Conservation (phyloP, 2,797 vertebrate genomes). For the Epinephelus malabaricus region DNA sequence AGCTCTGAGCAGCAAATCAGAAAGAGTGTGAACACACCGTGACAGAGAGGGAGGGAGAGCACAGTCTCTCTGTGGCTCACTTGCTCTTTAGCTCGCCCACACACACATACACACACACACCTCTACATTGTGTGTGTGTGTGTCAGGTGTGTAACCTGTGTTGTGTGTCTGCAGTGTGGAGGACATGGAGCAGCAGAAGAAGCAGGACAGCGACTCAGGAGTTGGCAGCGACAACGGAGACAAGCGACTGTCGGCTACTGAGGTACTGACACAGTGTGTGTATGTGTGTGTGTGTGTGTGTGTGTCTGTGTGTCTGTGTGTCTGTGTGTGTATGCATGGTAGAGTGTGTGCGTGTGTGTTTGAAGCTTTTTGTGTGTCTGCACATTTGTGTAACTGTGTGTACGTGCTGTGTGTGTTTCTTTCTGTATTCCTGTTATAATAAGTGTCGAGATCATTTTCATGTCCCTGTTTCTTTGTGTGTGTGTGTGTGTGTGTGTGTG, state of each 20-base stretch:
- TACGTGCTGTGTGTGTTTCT: neutral
- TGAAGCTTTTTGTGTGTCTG: too few species aligned
- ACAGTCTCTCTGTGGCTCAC: slow-evolving; percentile 5
- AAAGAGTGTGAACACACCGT: neutral
- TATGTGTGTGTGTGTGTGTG: neutral
- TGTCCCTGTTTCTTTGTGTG: too few species aligned
- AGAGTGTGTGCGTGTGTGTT: neutral
- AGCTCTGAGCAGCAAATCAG: neutral
- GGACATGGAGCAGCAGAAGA: slow-evolving; percentile 91
- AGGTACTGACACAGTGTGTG: slow-evolving; percentile 82
- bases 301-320: neutral
- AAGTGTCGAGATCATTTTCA: too few species aligned
- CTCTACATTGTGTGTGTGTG: slow-evolving; percentile 7
- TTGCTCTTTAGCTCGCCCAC: neutral
- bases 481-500: too few species aligned
- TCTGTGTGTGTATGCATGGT: neutral
- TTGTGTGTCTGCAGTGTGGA: slow-evolving; percentile 84
- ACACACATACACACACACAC: neutral
- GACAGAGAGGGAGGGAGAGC: neutral
- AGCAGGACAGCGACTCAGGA: slow-evolving; percentile 95
- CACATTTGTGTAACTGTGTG: neutral
- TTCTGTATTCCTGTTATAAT: too few species aligned
- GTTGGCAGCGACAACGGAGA: slow-evolving; percentile 97
- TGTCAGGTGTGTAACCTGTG: slow-evolving; percentile 57
- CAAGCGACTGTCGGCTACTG: slow-evolving; percentile 94